phyloP scores from a whole-genome alignment of 2,888 invertebrate genomes.

The Rhagium mordax region DNA sequence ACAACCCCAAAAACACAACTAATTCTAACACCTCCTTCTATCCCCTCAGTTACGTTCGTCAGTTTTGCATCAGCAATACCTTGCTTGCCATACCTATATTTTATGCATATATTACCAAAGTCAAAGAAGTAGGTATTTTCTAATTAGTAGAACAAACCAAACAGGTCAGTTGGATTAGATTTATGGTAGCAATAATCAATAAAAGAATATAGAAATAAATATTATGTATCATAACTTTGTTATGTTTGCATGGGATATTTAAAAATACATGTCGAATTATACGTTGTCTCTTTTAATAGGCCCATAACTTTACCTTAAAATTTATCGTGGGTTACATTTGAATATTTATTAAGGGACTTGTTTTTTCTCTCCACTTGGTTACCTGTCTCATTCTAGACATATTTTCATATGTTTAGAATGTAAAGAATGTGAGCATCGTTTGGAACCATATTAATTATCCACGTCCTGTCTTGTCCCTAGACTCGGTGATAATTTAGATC shows the following conservation, averaged over 20 bases:
- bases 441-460: constrained; percentile 59
- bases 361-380: constrained; percentile 51
- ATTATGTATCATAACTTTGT: neutral
- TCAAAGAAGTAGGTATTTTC: too few relatives aligned
- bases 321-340: constrained; percentile 67
- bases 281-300: constrained; percentile 69
- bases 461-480: constrained; percentile 33
- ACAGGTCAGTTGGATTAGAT: too few relatives aligned
- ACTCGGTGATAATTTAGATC: constrained; percentile 57
- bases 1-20: too few relatives aligned
- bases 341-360: constrained; percentile 68
- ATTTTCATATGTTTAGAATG: constrained; percentile 64
- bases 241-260: constrained; percentile 51
- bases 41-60: too few relatives aligned
- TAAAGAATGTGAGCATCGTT: constrained; percentile 61
- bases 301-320: constrained; percentile 66
- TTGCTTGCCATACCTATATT: too few relatives aligned
- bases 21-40: too few relatives aligned
- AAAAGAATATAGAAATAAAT: neutral
- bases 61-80: too few relatives aligned
- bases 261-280: constrained; percentile 69
- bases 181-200: constrained; percentile 12
- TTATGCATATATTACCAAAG: too few relatives aligned
- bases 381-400: constrained; percentile 61
- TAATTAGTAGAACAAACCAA: too few relatives aligned